Percentiles rank a stretch among this genome's conserved stretches.
Evolutionary conservation across 2,113 vertebrate genomes (phyloP).

Genomic region (Myanophis thanlyinensis): DNA sequence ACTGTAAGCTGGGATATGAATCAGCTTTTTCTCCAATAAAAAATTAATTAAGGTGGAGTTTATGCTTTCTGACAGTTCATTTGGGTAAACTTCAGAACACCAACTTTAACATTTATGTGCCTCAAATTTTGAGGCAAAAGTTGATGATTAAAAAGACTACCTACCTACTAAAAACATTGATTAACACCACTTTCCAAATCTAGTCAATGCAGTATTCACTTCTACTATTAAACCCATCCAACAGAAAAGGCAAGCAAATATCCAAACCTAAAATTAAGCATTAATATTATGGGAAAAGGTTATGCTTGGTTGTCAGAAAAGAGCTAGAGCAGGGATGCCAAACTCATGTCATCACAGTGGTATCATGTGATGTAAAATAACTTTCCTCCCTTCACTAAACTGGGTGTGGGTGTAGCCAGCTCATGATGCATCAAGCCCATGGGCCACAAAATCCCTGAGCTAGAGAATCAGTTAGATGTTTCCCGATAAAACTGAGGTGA

Average conservation of each 20-base stretch:
- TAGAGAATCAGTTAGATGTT: neutral
- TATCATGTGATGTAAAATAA: too few species aligned
- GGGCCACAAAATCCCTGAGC: too few species aligned
- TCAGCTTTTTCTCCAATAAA: conserved; percentile 13
- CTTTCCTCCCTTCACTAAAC: too few species aligned
- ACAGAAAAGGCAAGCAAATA: neutral
- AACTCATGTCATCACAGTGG: too few species aligned
- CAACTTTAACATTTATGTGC: neutral
- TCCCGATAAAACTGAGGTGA: neutral
- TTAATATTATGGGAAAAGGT: neutral
- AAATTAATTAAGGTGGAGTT: neutral
- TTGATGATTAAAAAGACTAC: neutral
- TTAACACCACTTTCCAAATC: neutral
- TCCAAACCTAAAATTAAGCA: neutral
- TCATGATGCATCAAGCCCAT: too few species aligned
- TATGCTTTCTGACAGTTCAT: neutral
- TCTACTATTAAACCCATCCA: neutral
- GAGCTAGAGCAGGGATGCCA: too few species aligned
- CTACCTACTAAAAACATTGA: neutral
- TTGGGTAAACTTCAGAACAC: neutral
- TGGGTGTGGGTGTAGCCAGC: too few species aligned
- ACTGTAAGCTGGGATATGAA: neutral
- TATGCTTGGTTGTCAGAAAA: neutral
- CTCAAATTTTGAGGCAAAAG: neutral
- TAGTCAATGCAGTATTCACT: neutral